Conservation (phyloP, 2,797 vertebrate species). For the Acipenser transmontanus region DNA sequence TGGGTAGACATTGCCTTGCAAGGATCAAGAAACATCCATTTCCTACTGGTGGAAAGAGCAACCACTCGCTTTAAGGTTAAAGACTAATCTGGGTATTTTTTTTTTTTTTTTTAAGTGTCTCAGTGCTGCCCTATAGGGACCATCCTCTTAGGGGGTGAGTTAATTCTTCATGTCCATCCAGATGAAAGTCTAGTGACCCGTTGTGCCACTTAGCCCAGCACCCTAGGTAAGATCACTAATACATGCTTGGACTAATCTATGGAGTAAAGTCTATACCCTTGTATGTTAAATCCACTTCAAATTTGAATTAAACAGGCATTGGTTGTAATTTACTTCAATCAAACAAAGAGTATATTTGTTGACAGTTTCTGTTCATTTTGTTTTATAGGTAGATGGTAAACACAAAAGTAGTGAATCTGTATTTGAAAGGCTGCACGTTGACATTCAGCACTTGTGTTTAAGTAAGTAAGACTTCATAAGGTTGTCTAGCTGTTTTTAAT, state of each 20-base stretch:
- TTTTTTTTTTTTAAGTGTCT: too few relatives aligned
- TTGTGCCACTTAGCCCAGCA: too few relatives aligned
- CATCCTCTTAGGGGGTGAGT: too few relatives aligned
- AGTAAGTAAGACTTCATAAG: slow-evolving; percentile 54
- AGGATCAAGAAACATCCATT: slow-evolving; percentile 62
- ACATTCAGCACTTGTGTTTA: slow-evolving; percentile 90
- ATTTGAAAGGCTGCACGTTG: slow-evolving; percentile 88
- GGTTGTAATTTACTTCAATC: background rate
- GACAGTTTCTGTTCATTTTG: background rate
- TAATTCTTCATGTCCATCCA: too few relatives aligned
- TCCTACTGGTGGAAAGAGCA: slow-evolving; percentile 86
- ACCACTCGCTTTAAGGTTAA: slow-evolving; percentile 86
- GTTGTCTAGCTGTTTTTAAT: background rate
- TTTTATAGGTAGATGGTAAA: slow-evolving; percentile 85
- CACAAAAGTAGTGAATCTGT: slow-evolving; percentile 62
- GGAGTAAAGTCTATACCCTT: too few relatives aligned
- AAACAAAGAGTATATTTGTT: background rate
- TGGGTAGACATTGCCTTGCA: slow-evolving; percentile 84
- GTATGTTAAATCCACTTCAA: too few relatives aligned
- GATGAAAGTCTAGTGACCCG: too few relatives aligned
- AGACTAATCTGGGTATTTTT: too few relatives aligned
- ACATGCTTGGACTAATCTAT: too few relatives aligned
- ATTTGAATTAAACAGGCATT: background rate
- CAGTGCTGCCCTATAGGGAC: too few relatives aligned
- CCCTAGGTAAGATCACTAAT: too few relatives aligned